A percentile compares a stretch with the other conserved stretches of the same genome.
Evolutionary conservation across 2,113 vertebrate species (phyloP).

Genomic region (Corapipo altera): DNA sequence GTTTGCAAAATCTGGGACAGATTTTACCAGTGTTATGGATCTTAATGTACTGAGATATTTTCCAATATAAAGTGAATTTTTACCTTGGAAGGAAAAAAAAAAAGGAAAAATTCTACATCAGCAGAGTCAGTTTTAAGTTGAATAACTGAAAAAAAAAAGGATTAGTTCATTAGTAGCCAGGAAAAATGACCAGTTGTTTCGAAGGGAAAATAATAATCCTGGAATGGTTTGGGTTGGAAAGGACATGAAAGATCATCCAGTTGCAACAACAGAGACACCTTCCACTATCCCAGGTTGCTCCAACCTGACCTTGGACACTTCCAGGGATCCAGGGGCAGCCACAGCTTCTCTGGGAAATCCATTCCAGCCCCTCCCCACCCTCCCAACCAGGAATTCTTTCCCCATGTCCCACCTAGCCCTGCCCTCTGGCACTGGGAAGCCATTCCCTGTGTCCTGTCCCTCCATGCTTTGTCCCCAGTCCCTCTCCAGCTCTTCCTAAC

Average conservation of each 20-base stretch:
- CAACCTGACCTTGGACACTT: fast-evolving
- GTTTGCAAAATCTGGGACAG: neutral
- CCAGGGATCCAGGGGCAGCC: neutral
- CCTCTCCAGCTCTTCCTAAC: neutral
- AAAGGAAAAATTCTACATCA: neutral
- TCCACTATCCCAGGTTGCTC: fast-evolving
- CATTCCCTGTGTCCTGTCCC: neutral
- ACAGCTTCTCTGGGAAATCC: neutral
- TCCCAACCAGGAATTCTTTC: neutral
- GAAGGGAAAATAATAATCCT: neutral
- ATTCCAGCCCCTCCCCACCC: neutral
- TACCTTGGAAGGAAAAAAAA: neutral
- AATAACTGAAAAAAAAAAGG: neutral
- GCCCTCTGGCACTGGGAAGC: neutral
- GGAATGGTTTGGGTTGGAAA: neutral
- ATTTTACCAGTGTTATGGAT: neutral
- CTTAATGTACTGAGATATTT: fast-evolving
- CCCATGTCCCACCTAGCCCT: neutral
- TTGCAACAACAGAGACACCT: neutral
- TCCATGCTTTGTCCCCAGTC: neutral
- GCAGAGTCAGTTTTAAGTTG: neutral
- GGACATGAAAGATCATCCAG: neutral
- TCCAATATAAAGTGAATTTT: neutral
- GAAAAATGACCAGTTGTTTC: neutral
- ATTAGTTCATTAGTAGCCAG: neutral